Evolutionary conservation across 2,797 vertebrate genomes (phyloP), one percentile per base, ranked within the genome.

Genomic region (Periophthalmus magnuspinnatus): DNA sequence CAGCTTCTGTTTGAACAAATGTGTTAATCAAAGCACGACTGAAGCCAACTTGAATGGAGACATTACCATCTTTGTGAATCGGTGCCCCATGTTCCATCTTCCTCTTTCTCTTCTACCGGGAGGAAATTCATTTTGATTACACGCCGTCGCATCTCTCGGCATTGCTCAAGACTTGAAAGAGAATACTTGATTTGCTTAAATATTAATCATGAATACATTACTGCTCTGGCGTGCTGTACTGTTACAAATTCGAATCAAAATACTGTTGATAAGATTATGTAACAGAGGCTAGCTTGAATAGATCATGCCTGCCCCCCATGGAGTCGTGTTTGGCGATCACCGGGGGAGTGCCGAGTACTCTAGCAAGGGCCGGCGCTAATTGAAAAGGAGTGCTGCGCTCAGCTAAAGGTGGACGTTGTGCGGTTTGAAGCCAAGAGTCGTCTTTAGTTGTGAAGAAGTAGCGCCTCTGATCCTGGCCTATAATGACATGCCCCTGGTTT

Each of bases 191-290:
- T 89, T 90, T 86, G 77, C 77, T 93, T 93, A 86, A 90, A 93
- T 91, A 94, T 93, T 92, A 90, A 91, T 90, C 75, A 79, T 75
- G 88, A 90, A 92, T 92, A 91, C 74, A 88, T 91, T 91, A 90
- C 67, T 69, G 48, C 28, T 67, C 81, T 76, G 74, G 54, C 77
- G 70, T 81, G 74, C 80, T 71, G 75, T 79, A 81, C 79, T 74
- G 82, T 79, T 88, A 75, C 77, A 91, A 79, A 86, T 87, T 62
- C 84, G 19, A 87, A 75, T 80, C 32, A 64, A 82, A 83, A 74
- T 71, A 70, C 66, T 59, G 81, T 71, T 7, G 41, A 80, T 81
- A 67, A 79, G 72, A 76, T 89, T 86, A 85, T 79, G 71, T 87
- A 89, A 86, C 68, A 2, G 1, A 16, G 14, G 60, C 33, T 60